Evolutionary conservation across 2,888 invertebrate genomes (phyloP).

Genomic region (Phania funesta): DNA sequence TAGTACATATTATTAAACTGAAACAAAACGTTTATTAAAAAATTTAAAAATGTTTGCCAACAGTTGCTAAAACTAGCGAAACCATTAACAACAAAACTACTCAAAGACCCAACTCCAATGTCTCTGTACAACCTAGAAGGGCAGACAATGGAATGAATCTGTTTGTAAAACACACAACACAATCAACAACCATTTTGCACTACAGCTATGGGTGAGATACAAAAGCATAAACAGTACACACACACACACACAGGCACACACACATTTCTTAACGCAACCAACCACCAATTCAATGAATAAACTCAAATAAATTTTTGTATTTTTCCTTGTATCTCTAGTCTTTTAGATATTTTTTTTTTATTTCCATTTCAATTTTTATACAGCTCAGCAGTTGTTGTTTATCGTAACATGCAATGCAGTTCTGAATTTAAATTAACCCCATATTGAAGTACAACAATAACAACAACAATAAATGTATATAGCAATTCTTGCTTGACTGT

Average conservation of each 20-base stretch:
- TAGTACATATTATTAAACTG: too few species aligned
- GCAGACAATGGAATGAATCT: background rate
- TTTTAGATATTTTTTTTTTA: conserved; percentile 8
- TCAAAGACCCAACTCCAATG: background rate
- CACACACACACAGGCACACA: background rate
- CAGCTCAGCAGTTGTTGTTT: conserved; percentile 54
- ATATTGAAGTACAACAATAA: conserved; percentile 51
- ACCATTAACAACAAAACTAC: too few species aligned
- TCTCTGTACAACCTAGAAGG: background rate
- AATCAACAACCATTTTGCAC: conserved; percentile 58
- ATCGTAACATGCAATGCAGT: conserved; percentile 63
- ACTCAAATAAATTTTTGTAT: background rate
- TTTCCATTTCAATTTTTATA: conserved; percentile 36
- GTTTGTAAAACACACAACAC: background rate
- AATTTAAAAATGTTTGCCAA: too few species aligned
- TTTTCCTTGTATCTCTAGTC: conserved; percentile 24
- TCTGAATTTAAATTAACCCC: conserved; percentile 74
- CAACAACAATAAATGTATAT: conserved; percentile 42
- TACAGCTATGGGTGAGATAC: conserved; percentile 29
- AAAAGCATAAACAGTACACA: background rate
- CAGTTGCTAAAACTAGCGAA: too few species aligned
- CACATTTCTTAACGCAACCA: background rate
- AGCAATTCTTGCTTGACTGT: conserved; percentile 6
- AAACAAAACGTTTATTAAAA: too few species aligned
- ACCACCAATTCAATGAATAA: conserved; percentile 51